Evolutionary conservation across 2,888 invertebrate genomes (phyloP).

Genomic region (Xanthorhoe spadicearia): DNA sequence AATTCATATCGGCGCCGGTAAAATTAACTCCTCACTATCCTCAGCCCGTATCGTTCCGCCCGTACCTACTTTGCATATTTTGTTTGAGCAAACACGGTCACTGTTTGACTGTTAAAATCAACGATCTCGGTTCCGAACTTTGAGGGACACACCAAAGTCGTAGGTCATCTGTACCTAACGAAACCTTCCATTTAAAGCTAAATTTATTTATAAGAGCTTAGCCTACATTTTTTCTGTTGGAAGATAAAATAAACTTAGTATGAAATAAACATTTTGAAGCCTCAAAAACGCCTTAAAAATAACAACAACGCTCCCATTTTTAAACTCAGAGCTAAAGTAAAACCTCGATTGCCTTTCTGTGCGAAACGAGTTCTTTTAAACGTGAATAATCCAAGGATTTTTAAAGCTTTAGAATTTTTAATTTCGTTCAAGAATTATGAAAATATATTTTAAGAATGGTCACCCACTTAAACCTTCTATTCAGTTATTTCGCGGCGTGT

Average conservation of each 20-base stretch:
- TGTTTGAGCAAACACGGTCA: conserved; percentile 78
- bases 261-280: conserved; percentile 6
- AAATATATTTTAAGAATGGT: conserved; percentile 48
- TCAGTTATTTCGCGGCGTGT: conserved; percentile 50
- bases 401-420: conserved; percentile 36
- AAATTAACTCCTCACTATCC: conserved; percentile 28
- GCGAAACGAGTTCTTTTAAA: conserved; percentile 33
- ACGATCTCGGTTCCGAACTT: conserved; percentile 69
- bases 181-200: conserved; percentile 10
- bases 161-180: conserved; percentile 53
- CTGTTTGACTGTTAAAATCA: conserved; percentile 82
- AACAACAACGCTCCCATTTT: conserved; percentile 29
- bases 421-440: conserved; percentile 44
- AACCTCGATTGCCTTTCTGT: conserved; percentile 32
- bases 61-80: conserved; percentile 83
- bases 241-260: conserved; percentile 4
- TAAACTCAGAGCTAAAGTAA: conserved; percentile 45
- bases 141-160: conserved; percentile 57
- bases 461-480: conserved; percentile 50
- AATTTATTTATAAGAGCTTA: neutral
- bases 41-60: conserved; percentile 72
- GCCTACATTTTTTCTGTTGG: neutral
- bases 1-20: conserved; percentile 2
- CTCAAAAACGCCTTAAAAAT: conserved; percentile 19
- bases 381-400: conserved; percentile 33